Base-by-base conservation (phyloP, 2,113 vertebrate species). In the Sebastes fasciatus region DNA sequence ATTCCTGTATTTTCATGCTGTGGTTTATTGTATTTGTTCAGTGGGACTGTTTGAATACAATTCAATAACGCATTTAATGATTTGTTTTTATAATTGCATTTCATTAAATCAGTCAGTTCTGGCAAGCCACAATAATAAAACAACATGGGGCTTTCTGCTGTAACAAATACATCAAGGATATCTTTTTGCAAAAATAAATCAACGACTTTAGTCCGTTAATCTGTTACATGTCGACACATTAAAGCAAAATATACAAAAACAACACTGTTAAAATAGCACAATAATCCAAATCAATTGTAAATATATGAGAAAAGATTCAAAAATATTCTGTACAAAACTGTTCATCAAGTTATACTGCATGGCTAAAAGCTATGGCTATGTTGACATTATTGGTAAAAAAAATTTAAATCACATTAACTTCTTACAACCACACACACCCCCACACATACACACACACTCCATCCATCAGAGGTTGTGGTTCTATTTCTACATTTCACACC, bases 401-500 rank as follows among this genome's bases (percentile, higher is more conserved):
- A 45, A 58, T 34, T 34, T 4, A 14, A 42, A n/a, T 40, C 14
- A 66, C 1, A 55, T 70, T 11, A 26, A 63, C 21, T 23, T 21
- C 48, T 46, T 2, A 19, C 40, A 74, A 54, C 52, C 48, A 71
- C 17, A 76, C 66, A 43, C 13, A 55, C 58, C 52, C 42, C 78
- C 67, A 71, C 45, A 60, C 17, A 65, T 52, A 34, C 21, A 55
- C 60, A 48, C 49, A 55, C 64, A 21, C 26, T n/a, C 26, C 6
- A 40, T 75, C 67, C 73, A 71, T 69, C 73, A 84, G 54, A 45
- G 17, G n/a, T 40, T 74, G 76, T 83, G 73, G 10, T 79, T 84
- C 82, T 77, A 79, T 57, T 85, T 83, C 84, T 74, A 74, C 55
- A 34, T 62, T 60, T 91, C 74, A 86, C 88, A 86, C 85, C 68